Evolutionary conservation across 2,113 vertebrate genomes (phyloP), one percentile per base, ranked within the genome.

Genomic region (Anseranas semipalmata): DNA sequence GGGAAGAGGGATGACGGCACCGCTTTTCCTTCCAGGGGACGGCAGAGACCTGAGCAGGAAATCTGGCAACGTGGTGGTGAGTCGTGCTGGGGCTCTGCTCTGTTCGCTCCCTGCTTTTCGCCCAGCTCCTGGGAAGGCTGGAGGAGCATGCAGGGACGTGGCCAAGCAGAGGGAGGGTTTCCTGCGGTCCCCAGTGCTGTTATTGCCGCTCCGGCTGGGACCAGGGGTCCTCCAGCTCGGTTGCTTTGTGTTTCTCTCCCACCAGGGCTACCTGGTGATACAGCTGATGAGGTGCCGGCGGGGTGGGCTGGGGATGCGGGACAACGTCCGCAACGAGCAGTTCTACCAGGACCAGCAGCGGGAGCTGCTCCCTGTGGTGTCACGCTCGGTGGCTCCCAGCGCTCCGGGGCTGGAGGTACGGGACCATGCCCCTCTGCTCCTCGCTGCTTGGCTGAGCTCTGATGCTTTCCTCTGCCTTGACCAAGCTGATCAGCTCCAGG

Each of bases 341-440:
- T 2, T 8, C 4, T 0, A 1, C 9, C 39, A 1, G 55, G 8
- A 16, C 3, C 65, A 53, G 39, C 10, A 41, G 50, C 71, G 15
- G 70, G 20, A 22, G 59, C 56, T 37, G 14, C 19, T 15, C 3
- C 1, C 5, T 9, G 0, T 2, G 5, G 2, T 0, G 0, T 3
- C 8, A 0, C 6, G 7, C 24, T 5, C 3, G 5, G 58, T 13
- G 39, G 24, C 18, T 50, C 55, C 74, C 87, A 22, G 19, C 1
- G 15, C 27, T 11, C 2, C 14, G 0, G 32, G 35, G 33, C 2
- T 1, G 0, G 18, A 21, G 79, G 95, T 92, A 33, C 2, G 0
- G 9, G 14, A 22, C 1, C 0, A 1, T 30, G 46, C 7, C 24
- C 63, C 37, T 33, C 65, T 46, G 76, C 62, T 83, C 73, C 3